These are phyloP conservation scores for Spongilla lacustris DNA, from an alignment of 37 sponge, comb jelly and placozoan genomes.

Conservation along the genomic window DNA sequence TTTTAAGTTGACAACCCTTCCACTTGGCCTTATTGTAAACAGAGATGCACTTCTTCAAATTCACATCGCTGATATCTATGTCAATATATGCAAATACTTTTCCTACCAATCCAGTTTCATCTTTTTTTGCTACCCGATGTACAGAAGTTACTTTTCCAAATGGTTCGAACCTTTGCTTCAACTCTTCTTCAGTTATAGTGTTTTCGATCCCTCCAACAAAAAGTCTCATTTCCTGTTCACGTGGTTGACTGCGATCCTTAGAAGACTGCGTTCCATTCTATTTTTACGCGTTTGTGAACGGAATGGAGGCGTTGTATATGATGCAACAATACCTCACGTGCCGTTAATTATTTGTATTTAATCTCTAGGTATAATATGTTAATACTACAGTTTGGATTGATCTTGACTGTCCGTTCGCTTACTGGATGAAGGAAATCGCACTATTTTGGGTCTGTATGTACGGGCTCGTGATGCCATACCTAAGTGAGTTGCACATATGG, in stretches of 20 bases:
- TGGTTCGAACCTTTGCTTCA: slow-evolving; percentile 12
- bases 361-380: no score
- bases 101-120: background rate
- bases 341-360: background rate
- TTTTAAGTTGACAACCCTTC: slow-evolving; percentile 23
- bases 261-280: no score
- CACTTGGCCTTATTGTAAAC: slow-evolving; percentile 40
- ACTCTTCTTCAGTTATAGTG: slow-evolving; percentile 15
- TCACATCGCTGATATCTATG: slow-evolving; percentile 8
- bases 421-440: background rate
- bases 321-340: background rate
- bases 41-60: slow-evolving; percentile 14
- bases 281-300: no score
- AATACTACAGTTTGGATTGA: no score
- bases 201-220: slow-evolving; percentile 36
- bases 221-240: slow-evolving; percentile 1
- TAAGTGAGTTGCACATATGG: background rate
- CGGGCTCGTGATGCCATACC: background rate
- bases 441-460: background rate
- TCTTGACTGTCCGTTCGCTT: background rate
- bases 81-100: slow-evolving; percentile 45
- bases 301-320: no score
- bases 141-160: slow-evolving; percentile 36
- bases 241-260: no score
- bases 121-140: slow-evolving; percentile 8